These are phyloP conservation scores for Cyclura pinguis DNA, from an alignment of 2,797 vertebrate species.

Conservation along the genomic window DNA sequence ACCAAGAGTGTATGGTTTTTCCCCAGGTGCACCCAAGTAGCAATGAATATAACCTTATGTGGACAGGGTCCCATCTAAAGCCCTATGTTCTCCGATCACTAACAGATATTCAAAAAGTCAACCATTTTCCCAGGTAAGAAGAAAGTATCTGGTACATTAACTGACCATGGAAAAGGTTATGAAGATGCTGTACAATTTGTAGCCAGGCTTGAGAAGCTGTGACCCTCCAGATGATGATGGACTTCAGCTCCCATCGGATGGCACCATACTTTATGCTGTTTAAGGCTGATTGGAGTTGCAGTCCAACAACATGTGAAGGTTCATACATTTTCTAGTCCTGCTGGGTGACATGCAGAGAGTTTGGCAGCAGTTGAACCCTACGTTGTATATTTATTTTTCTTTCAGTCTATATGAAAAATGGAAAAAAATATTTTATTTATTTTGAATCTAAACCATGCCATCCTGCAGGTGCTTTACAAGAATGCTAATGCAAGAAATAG, in stretches of 20 bases:
- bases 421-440: not conserved
- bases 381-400: not conserved
- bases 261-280: no score
- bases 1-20: slow-evolving; percentile 2
- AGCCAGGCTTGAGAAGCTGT: not conserved
- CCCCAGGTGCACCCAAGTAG: slow-evolving; percentile 91
- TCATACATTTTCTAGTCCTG: no score
- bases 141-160: not conserved
- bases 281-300: no score
- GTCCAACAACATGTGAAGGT: no score
- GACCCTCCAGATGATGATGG: not conserved
- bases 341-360: not conserved
- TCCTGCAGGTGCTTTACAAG: no score
- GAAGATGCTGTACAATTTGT: not conserved
- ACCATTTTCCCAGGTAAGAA: slow-evolving; percentile 96
- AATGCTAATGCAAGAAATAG: no score
- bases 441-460: no score
- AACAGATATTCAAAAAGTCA: slow-evolving; percentile 96
- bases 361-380: not conserved
- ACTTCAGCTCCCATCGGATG: not conserved
- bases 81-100: slow-evolving; percentile 91
- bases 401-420: not conserved
- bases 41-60: slow-evolving; percentile 96
- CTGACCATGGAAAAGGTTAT: slow-evolving; percentile 22
- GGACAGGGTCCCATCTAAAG: slow-evolving; percentile 96